Conservation (phyloP, 1,140 invertebrate species). For the Aphidius gifuensis region DNA sequence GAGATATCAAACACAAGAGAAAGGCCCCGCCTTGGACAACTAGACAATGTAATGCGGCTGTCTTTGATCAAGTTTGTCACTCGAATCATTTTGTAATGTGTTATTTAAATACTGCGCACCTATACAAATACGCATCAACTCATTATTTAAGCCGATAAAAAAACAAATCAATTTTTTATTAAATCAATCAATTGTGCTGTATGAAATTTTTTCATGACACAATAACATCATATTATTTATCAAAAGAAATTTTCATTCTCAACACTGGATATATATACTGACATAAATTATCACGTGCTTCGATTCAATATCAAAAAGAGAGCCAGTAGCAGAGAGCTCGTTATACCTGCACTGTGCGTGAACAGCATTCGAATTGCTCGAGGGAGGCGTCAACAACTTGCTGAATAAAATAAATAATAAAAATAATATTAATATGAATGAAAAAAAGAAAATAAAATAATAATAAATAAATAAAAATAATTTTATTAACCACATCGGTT, state of each 20-base stretch:
- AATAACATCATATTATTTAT: too few relatives aligned
- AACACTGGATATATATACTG: not conserved
- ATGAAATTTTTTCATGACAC: too few relatives aligned
- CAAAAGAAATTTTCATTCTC: too few relatives aligned
- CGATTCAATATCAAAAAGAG: conserved; percentile 26
- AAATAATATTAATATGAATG: conserved; percentile 8
- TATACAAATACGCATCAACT: too few relatives aligned
- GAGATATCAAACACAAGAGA: too few relatives aligned
- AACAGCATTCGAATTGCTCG: conserved; percentile 19
- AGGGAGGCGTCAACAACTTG: not conserved
- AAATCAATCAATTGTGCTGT: too few relatives aligned
- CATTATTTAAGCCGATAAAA: too few relatives aligned
- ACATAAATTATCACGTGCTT: conserved; percentile 30
- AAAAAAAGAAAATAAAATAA: not conserved
- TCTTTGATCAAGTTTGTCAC: conserved; percentile 47
- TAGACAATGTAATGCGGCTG: conserved; percentile 34
- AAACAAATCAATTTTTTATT: too few relatives aligned
- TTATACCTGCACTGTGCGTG: conserved; percentile 20
- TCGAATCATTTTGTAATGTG: conserved; percentile 45
- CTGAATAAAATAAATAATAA: not conserved
- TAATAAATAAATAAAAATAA: not conserved
- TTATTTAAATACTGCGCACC: conserved; percentile 1
- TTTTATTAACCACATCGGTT: conserved; percentile 5
- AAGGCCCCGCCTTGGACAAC: too few relatives aligned
- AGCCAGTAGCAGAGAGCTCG: conserved; percentile 17